Base-by-base conservation (phyloP, 2,888 invertebrate species). In the Callimorpha dominula region DNA sequence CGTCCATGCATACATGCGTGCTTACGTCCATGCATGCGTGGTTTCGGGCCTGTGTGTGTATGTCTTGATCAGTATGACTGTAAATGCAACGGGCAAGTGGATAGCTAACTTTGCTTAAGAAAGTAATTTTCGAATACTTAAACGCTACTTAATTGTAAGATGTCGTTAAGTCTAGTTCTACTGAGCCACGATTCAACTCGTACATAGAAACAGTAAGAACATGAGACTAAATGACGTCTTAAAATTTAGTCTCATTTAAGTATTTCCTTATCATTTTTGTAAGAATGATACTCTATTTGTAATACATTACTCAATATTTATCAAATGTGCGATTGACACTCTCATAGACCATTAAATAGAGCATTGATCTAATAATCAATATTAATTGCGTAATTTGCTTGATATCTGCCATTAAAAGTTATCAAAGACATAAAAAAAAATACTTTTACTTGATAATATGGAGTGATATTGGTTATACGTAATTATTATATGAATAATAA, bases 351-450 rank as follows among this genome's bases (percentile, higher is more conserved):
- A 20, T 67, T 60, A 71, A 71, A 42, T 71, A 42, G 71, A 67
- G 17, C 71, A 71, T 67, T 50, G 50, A 52, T 71, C 62, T 66
- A 31, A 3, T 50, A 62, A 71, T 67, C 49, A 60, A n/a, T 12
- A 20, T 50, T 46, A 54, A 31, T 67, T 71, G 12, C 49, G 66
- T 62, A 71, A 71, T 71, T 57, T 31, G 46, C 4, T 46, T 40
- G 65, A 57, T 65, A 65, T 57, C 52, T n/a, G 9, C 12, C 52
- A 42, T 8, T 46, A 17, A 40, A 7, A 43, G 40, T 46, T 64
- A 52, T 70, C 50, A 11, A 40, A 42, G 3, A 12, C 9, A 50
- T 42, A 63, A 63, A 52, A 63, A 60, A 15, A 31, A 9, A 4
- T 67, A 52, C 12, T 42, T 67, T 52, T 67, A 40, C 65, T 17